These are phyloP conservation scores for Hippopotamus amphibius DNA, from an alignment of 2,113 vertebrate species.

Conservation along the genomic window DNA sequence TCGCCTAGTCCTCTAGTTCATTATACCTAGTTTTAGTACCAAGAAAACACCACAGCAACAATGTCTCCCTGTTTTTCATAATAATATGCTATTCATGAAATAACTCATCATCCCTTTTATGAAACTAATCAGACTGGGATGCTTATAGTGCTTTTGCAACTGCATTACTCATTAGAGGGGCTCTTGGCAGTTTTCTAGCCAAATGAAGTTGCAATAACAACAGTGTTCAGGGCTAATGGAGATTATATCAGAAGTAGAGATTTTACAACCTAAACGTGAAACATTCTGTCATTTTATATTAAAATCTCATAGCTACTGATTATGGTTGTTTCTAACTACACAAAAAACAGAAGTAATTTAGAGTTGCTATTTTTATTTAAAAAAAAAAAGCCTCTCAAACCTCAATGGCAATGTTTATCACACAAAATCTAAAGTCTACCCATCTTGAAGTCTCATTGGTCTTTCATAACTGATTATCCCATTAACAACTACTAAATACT, in stretches of 20 bases:
- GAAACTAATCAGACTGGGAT: slow-evolving; percentile 44
- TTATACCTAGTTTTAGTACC: slow-evolving; percentile 39
- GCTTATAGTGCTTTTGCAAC: slow-evolving; percentile 44
- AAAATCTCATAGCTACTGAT: slow-evolving; percentile 42
- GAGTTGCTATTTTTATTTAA: not conserved
- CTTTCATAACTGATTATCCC: not conserved
- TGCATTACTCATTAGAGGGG: slow-evolving; percentile 44
- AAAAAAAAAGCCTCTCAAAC: slow-evolving; percentile 18
- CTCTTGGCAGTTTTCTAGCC: slow-evolving; percentile 53
- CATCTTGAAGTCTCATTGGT: slow-evolving; percentile 28
- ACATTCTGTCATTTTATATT: slow-evolving; percentile 71
- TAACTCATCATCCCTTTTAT: slow-evolving; percentile 61
- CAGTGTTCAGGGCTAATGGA: slow-evolving; percentile 46
- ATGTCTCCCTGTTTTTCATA: not conserved
- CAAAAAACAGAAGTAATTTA: slow-evolving; percentile 30
- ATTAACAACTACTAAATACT: not conserved
- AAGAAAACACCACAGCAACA: not conserved
- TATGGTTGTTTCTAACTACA: slow-evolving; percentile 44
- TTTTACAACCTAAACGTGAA: slow-evolving; percentile 63
- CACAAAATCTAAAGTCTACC: not conserved
- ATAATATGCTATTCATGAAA: slow-evolving; percentile 46
- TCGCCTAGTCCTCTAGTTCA: not conserved
- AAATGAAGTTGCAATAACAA: slow-evolving; percentile 52
- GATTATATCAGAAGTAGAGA: slow-evolving; percentile 53
- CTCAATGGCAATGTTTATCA: slow-evolving; percentile 24